phyloP scores from a whole-genome alignment of 2,888 invertebrate genomes.

The Neuroscelio doddi region DNA sequence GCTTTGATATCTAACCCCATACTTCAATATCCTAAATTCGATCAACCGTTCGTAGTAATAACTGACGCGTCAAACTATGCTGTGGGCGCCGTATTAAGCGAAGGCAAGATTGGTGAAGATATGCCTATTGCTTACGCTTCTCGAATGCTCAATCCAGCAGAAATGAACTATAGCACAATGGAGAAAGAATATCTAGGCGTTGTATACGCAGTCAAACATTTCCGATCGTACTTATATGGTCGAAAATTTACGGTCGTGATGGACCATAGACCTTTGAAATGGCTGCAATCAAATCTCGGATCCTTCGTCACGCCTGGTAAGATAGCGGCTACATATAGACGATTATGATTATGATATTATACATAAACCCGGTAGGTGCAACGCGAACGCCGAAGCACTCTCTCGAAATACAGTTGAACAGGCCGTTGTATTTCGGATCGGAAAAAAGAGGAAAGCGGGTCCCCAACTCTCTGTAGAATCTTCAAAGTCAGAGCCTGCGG shows the following conservation, averaged over 20 bases:
- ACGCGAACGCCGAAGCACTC: too few relatives aligned
- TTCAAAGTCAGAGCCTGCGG: too few relatives aligned
- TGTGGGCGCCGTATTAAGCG: conserved; percentile 10
- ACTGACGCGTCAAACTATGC: conserved; percentile 27
- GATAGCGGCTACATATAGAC: too few relatives aligned
- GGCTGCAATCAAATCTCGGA: too few relatives aligned
- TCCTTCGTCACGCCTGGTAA: too few relatives aligned
- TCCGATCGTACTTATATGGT: conserved; percentile 23
- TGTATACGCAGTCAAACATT: conserved; percentile 11
- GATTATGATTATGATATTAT: too few relatives aligned
- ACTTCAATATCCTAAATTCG: conserved; percentile 21
- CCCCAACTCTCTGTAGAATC: too few relatives aligned
- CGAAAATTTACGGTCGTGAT: too few relatives aligned
- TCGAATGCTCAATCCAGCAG: conserved; percentile 8
- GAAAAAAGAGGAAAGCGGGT: too few relatives aligned
- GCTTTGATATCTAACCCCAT: conserved; percentile 9
- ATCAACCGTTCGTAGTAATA: conserved; percentile 18
- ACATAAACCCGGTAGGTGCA: too few relatives aligned
- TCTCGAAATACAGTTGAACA: too few relatives aligned
- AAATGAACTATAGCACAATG: conserved; percentile 20
- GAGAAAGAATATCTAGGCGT: conserved; percentile 22
- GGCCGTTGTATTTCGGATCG: too few relatives aligned
- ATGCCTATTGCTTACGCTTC: conserved; percentile 23
- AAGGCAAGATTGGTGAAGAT: conserved; percentile 12
- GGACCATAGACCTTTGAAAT: conserved; percentile 17